A percentile compares a stretch with the other conserved stretches of the same genome.
These are phyloP conservation scores for Notarius lentiginosus DNA, from an alignment of 2,113 vertebrate species.

Conservation along the genomic window DNA sequence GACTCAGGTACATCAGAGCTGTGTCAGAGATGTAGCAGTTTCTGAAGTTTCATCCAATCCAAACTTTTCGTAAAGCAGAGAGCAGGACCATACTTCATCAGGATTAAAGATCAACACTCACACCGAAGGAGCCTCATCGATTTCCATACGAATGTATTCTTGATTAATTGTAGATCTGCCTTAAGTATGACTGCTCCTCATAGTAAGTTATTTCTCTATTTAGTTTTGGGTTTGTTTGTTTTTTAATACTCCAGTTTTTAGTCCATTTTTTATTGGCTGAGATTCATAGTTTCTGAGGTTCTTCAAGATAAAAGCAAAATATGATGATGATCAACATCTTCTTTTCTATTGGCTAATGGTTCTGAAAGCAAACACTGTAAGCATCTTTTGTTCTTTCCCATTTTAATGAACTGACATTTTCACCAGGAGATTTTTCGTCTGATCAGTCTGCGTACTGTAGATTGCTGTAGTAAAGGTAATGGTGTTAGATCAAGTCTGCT, in stretches of 20 bases:
- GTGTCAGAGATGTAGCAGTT: slow-evolving; percentile 40
- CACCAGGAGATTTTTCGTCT: background rate
- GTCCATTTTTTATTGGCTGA: background rate
- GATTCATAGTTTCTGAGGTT: background rate
- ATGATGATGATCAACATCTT: background rate
- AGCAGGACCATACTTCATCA: slow-evolving; percentile 21
- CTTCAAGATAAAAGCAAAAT: background rate
- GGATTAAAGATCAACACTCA: slow-evolving; percentile 9
- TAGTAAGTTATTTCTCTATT: background rate
- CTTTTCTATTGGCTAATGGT: background rate
- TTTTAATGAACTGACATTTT: background rate
- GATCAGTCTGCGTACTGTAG: background rate
- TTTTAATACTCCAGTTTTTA: background rate
- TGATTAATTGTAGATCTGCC: background rate
- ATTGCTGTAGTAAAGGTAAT: background rate
- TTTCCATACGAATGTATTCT: background rate
- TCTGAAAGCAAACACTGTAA: background rate
- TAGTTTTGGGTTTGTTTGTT: background rate
- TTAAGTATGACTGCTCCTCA: background rate
- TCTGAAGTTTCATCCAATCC: slow-evolving; percentile 35
- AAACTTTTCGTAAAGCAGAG: slow-evolving; percentile 1
- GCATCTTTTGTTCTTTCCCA: background rate
- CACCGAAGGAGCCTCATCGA: background rate
- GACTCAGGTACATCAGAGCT: slow-evolving; percentile 60
- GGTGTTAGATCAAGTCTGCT: background rate